Percentiles rank a stretch among this genome's conserved stretches.
Evolutionary conservation across 2,113 vertebrate genomes (phyloP).

Genomic region (Pygathrix nemaeus): DNA sequence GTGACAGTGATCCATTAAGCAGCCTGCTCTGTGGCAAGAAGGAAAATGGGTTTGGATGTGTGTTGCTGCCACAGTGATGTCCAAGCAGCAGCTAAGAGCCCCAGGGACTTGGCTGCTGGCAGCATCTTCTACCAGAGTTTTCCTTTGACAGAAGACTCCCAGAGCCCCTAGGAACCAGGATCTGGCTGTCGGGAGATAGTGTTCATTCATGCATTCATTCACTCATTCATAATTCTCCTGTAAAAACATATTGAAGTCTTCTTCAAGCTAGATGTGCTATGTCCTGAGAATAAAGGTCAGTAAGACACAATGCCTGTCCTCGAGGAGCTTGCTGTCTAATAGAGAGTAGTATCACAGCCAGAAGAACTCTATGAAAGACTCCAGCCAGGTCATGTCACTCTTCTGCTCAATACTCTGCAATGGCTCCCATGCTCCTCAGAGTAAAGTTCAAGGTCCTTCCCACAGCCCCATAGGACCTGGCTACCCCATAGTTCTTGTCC

Average conservation of each 20-base stretch:
- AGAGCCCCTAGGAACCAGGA: neutral
- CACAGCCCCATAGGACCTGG: accelerated
- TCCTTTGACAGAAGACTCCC: neutral
- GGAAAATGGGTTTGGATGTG: neutral
- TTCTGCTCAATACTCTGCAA: too few species aligned
- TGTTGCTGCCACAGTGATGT: neutral
- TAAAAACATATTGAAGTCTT: neutral
- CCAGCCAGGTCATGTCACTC: neutral
- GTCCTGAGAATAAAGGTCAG: neutral
- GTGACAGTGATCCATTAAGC: neutral
- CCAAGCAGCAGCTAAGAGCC: neutral
- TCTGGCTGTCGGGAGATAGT: neutral
- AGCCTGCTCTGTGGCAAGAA: neutral
- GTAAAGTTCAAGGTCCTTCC: neutral
- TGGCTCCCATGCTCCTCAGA: neutral
- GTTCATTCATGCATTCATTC: neutral
- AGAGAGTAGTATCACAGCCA: too few species aligned
- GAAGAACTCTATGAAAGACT: neutral
- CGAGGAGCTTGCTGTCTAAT: neutral
- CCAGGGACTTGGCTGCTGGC: neutral
- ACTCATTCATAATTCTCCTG: neutral
- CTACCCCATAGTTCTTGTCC: too few species aligned
- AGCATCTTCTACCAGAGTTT: neutral
- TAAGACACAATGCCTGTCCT: neutral
- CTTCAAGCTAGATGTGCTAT: neutral